Conservation (phyloP, 2,888 invertebrate genomes). For the Abrostola tripartita region DNA sequence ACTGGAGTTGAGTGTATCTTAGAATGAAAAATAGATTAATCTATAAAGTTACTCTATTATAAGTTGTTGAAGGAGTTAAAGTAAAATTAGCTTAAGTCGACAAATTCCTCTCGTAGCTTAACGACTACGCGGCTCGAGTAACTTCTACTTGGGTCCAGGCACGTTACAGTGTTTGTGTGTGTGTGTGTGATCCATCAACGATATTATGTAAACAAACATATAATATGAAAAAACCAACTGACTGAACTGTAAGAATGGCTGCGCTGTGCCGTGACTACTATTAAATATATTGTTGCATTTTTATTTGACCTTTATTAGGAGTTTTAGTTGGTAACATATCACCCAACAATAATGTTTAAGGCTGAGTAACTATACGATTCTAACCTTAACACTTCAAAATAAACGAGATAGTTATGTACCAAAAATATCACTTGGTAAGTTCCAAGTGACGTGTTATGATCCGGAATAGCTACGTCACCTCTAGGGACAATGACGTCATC, state of each 20-base stretch:
- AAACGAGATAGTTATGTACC: too few relatives aligned
- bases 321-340: too few relatives aligned
- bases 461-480: neutral
- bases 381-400: too few relatives aligned
- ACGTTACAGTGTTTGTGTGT: constrained; percentile 16
- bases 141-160: constrained; percentile 57
- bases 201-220: constrained; percentile 7
- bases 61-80: constrained; percentile 79
- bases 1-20: constrained; percentile 58
- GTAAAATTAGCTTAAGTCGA: constrained; percentile 66
- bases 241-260: too few relatives aligned
- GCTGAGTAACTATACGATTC: too few relatives aligned
- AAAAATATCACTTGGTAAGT: too few relatives aligned
- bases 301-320: too few relatives aligned
- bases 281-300: too few relatives aligned
- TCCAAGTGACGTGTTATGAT: neutral
- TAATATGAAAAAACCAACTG: neutral
- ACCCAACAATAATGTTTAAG: too few relatives aligned
- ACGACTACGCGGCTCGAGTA: constrained; percentile 68
- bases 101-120: constrained; percentile 79
- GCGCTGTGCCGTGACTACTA: too few relatives aligned
- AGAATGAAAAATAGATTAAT: constrained; percentile 72
- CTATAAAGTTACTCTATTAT: constrained; percentile 80
- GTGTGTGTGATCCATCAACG: constrained; percentile 5
- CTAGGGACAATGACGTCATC: neutral